These are phyloP conservation scores for Stichodactyla mertensii DNA, from an alignment of 64 coral and sea anemone species.

Conservation along the genomic window DNA sequence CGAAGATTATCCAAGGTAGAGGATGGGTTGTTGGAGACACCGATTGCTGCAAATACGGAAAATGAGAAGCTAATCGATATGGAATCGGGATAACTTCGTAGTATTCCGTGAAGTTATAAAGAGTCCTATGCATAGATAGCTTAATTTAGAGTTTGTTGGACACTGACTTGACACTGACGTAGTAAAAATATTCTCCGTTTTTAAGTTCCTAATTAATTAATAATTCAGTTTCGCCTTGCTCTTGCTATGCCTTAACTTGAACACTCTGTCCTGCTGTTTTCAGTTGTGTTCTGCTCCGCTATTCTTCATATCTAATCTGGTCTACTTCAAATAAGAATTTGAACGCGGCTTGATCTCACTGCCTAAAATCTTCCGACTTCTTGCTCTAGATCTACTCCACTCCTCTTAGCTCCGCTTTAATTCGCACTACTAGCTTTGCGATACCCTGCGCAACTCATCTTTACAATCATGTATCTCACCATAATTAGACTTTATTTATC, in stretches of 20 bases:
- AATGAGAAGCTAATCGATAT: neutral
- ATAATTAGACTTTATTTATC: neutral
- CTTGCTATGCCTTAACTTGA: too few species aligned
- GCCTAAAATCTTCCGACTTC: neutral
- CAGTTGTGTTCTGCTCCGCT: neutral
- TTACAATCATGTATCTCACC: too few species aligned
- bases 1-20: slow-evolving; percentile 13
- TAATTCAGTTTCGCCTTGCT: too few species aligned
- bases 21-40: neutral
- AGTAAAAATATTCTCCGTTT: neutral
- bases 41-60: neutral
- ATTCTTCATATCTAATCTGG: neutral
- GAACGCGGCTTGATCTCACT: neutral
- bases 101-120: neutral
- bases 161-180: neutral
- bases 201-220: neutral
- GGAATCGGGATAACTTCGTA: neutral
- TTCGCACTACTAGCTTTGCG: too few species aligned
- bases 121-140: neutral
- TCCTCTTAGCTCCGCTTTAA: too few species aligned
- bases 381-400: too few species aligned
- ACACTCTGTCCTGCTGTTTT: neutral
- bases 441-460: too few species aligned
- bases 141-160: neutral
- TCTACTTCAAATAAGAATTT: neutral